Evolutionary conservation across 2,797 vertebrate genomes (phyloP).

Genomic region (Acridotheres tristis): DNA sequence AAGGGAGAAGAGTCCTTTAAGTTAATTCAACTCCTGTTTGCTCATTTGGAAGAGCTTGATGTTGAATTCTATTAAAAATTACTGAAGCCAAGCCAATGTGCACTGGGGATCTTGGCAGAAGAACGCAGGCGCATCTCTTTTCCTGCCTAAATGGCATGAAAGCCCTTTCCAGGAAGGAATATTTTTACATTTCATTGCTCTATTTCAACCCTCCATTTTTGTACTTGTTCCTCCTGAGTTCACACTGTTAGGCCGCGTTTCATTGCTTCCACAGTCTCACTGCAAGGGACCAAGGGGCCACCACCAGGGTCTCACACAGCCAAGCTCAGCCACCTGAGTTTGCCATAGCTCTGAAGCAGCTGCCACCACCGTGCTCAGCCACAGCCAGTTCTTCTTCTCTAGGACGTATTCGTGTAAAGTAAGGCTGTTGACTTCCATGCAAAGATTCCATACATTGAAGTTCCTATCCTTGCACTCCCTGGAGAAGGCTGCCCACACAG

Average conservation of each 20-base stretch:
- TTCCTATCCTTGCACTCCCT: neutral
- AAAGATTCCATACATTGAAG: neutral
- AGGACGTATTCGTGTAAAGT: fast-evolving
- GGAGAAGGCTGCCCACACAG: neutral
- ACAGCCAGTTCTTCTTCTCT: neutral
- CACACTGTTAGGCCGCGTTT: neutral
- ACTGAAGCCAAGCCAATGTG: neutral
- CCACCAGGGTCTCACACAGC: fast-evolving
- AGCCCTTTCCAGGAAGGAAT: neutral
- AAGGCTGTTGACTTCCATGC: neutral
- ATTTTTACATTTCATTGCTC: neutral
- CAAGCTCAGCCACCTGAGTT: neutral
- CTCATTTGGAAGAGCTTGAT: neutral
- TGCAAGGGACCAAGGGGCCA: neutral
- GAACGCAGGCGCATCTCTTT: neutral
- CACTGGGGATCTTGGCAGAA: neutral
- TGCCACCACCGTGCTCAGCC: neutral
- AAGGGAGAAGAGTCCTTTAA: neutral
- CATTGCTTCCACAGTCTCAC: neutral
- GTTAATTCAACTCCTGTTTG: neutral
- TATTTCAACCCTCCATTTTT: neutral
- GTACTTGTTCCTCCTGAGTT: neutral
- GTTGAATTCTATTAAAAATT: neutral
- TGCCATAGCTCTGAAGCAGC: neutral
- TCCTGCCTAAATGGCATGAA: neutral